Base-by-base conservation (phyloP, 2,888 invertebrate genomes). In the Apodemia mormo region DNA sequence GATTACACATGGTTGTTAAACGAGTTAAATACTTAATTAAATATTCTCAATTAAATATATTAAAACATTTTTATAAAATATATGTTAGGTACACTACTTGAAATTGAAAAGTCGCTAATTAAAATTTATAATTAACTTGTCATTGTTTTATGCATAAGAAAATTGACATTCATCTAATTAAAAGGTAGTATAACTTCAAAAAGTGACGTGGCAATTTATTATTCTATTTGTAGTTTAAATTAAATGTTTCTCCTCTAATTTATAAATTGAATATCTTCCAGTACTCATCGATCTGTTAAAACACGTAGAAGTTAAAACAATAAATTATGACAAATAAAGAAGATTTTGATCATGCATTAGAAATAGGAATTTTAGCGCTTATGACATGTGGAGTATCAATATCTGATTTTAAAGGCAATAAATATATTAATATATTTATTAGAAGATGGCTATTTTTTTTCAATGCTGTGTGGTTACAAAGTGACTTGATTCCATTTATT, bases 391-490 rank as follows among this genome's bases (percentile, higher is more conserved):
- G 68, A 5, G 54, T 68, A 52, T 65, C 52, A 4, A 54, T 40
- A 40, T 37, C 52, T 22, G 33, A 49, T 12, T 30, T 65, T 2
- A 52, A 65, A 52, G 9, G 43, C 12, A 65, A 45, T 22, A 65
- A 65, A 29, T 37, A 52, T 4, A 29, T 68, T 5, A 54, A 68
- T 4, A 65, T 29, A 29, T 68, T 68, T 14, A 22, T 68, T 52
- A 52, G 9, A 40, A 37, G 43, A 29, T 68, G 49, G n/a, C 29
- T 68, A 2, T 68, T 65, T 54, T 52, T 45, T 6, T 68, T 65
- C n/a, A 68, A 68, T 8, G 37, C 40, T 0, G 12, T 65, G 14
- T 68, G 68, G 68, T n/a, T 68, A 14, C 43, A 69, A 14, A 65
- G 29, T 2, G 68, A 65, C 22, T 22, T 68, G 14, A n/a, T 22